A percentile compares a stretch with the other conserved stretches of the same genome.
Conservation (phyloP, 1,140 invertebrate species). For the Zaprionus ornatus region DNA sequence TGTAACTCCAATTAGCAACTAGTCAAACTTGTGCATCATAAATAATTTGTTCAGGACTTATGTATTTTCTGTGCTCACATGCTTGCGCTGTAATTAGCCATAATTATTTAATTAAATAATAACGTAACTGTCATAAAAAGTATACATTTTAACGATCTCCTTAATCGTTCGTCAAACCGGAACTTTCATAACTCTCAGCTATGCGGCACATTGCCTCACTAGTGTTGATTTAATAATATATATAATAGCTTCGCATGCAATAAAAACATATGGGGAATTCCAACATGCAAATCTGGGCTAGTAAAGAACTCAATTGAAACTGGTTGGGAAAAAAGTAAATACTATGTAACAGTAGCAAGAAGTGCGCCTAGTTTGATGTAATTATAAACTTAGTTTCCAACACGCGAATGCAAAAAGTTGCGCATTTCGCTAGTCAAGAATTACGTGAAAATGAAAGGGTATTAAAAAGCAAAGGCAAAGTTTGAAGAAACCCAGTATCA, state of each 20-base stretch:
- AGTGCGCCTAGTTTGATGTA: conserved; percentile 21
- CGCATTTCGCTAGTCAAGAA: conserved; percentile 8
- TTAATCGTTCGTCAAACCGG: not conserved
- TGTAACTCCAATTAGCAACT: not conserved
- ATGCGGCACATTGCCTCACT: not conserved
- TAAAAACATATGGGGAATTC: conserved; percentile 36
- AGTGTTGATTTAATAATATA: conserved; percentile 63
- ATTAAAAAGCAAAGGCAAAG: not conserved
- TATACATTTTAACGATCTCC: not conserved
- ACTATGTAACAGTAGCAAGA: not conserved
- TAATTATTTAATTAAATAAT: not conserved
- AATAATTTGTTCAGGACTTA: not conserved
- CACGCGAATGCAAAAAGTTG: conserved; percentile 57
- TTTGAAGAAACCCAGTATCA: too few species aligned
- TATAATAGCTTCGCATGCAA: conserved; percentile 6
- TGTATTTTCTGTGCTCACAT: not conserved
- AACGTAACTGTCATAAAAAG: not conserved
- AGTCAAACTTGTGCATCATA: not conserved
- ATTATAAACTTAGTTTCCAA: conserved; percentile 17
- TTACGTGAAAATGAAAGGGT: not conserved
- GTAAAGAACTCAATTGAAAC: conserved; percentile 28
- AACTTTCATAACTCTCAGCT: not conserved
- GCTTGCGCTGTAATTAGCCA: not conserved
- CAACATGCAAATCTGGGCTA: conserved; percentile 38
- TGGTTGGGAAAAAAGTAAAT: conserved; percentile 19